Conservation (phyloP, 2,113 vertebrate species). For the Formicarius rufipectus region DNA sequence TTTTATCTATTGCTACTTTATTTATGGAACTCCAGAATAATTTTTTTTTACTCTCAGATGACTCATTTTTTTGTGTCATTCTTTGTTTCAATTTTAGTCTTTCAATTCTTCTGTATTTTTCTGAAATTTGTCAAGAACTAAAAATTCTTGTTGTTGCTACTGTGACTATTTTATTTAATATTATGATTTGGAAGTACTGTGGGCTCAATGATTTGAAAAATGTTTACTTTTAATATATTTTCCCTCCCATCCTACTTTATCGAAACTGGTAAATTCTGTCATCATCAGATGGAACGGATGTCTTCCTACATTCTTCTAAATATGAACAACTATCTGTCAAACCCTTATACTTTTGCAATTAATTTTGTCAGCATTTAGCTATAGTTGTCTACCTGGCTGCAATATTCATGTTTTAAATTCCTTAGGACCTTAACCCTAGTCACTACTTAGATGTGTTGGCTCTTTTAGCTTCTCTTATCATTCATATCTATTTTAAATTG, state of each 20-base stretch:
- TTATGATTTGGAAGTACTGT: not conserved
- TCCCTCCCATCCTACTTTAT: not conserved
- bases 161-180: not conserved
- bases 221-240: not conserved
- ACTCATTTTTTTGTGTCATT: not conserved
- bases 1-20: not conserved
- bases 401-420: not conserved
- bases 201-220: not conserved
- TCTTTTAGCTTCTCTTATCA: not conserved
- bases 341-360: not conserved
- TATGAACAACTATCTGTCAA: not conserved
- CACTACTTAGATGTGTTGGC: not conserved
- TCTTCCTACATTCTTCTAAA: not conserved
- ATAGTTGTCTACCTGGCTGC: not conserved
- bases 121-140: not conserved
- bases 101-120: not conserved
- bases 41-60: not conserved
- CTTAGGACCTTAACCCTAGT: not conserved
- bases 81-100: not conserved
- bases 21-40: not conserved
- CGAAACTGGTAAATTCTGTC: not conserved
- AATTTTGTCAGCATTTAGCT: not conserved
- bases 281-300: not conserved
- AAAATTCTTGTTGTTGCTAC: not conserved
- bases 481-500: not conserved